Evolutionary conservation across 2,888 invertebrate genomes (phyloP).

Genomic region (Electrophaes corylata): DNA sequence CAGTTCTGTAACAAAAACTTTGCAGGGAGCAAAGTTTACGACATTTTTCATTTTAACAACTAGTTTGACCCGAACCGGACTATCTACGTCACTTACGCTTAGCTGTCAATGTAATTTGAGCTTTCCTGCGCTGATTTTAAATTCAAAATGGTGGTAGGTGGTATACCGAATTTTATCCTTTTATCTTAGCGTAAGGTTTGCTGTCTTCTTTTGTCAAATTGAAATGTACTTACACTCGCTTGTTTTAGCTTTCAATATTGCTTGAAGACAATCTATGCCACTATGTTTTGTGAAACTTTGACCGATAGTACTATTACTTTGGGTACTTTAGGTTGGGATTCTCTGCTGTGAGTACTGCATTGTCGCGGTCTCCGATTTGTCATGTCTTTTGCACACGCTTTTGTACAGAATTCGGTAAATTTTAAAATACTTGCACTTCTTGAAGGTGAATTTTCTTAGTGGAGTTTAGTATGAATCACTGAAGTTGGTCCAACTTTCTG

Average conservation of each 20-base stretch:
- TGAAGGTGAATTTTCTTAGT: slow-evolving; percentile 11
- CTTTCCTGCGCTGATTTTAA: not conserved
- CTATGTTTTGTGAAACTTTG: not conserved
- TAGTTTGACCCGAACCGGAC: slow-evolving; percentile 22
- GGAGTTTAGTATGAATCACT: slow-evolving; percentile 14
- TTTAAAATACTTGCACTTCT: slow-evolving; percentile 17
- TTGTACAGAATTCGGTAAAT: slow-evolving; percentile 26
- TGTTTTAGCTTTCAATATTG: slow-evolving; percentile 1
- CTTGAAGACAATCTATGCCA: not conserved
- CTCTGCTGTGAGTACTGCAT: slow-evolving; percentile 23
- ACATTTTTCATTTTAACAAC: slow-evolving; percentile 39
- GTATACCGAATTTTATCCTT: not conserved
- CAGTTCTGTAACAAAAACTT: slow-evolving; percentile 25
- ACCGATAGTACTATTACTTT: not conserved
- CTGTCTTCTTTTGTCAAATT: not conserved
- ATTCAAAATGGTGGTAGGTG: not conserved
- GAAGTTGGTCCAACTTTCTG: slow-evolving; percentile 8
- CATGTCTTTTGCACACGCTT: slow-evolving; percentile 36
- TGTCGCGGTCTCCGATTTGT: slow-evolving; percentile 37
- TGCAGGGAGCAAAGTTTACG: slow-evolving; percentile 32
- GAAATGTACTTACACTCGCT: not conserved
- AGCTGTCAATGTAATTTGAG: not conserved
- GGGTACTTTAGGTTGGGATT: not conserved
- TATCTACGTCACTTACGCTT: slow-evolving; percentile 4
- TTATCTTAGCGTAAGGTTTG: not conserved